Base-by-base conservation (phyloP, 2,113 vertebrate species). In the Promerops cafer region DNA sequence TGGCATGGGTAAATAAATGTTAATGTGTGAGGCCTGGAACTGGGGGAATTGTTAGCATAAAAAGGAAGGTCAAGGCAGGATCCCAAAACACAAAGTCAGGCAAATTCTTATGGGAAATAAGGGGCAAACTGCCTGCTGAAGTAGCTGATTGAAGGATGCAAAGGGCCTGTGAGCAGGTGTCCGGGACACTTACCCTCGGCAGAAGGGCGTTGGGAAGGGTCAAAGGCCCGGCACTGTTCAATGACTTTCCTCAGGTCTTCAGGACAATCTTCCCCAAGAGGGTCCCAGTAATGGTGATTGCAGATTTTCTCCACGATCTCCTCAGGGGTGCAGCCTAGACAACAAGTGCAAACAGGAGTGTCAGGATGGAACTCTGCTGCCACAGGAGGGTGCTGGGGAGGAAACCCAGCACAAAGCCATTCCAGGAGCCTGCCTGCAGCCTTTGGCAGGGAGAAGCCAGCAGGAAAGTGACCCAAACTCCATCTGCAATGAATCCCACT, bases 251-350 rank as follows among this genome's bases (percentile, higher is more conserved):
- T 31, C 42, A 99, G 94, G 2, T 50, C 27, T 30, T 31, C 4
- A 7, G 98, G 98, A 72, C 99, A 99, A 11, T 98, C 98, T 5
- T 95, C 44, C 16, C 97, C 97, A 7, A 99, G 87, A 1, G 98
- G 97, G 33, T 98, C 98, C n/a, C 14, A 88, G 49, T 74, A 53
- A 23, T 21, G 78, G 2, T 96, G 74, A 15, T 44, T 33, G 52
- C 42, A 96, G 53, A 98, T 98, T 87, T 97, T 98, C 75, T 98
- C 49, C 26, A 23, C 12, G 18, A 99, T 97, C 21, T 97, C 91
- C 27, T 79, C 13, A 16, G 44, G 13, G 53, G 86, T 52, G 61
- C 64, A 98, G 68, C 96, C 98, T 99, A 72, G 30, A 53, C 35
- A 66, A 10, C 6, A 78, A 1, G 4, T 14, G 69, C 80, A 54